These are phyloP conservation scores for Microctenopoma stevenorrisi DNA, from an alignment of 2,797 vertebrate species.

Conservation along the genomic window DNA sequence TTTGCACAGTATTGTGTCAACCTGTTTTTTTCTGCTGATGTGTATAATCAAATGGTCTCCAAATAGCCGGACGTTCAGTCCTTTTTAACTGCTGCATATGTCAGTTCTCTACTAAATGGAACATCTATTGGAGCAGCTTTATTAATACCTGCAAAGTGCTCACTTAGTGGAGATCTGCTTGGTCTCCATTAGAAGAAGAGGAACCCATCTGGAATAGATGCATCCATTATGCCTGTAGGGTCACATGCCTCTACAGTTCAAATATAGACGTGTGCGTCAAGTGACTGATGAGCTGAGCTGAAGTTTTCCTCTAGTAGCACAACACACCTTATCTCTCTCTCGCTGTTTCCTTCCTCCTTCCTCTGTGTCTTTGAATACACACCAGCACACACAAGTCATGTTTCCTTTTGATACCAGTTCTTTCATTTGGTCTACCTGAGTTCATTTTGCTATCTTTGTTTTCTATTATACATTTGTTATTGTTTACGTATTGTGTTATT, in stretches of 20 bases:
- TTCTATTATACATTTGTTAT: constrained; percentile 33
- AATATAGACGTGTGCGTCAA: constrained; percentile 31
- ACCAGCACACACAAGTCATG: constrained; percentile 23
- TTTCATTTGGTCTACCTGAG: constrained; percentile 1
- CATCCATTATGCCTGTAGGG: constrained; percentile 9
- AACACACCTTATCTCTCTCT: constrained; percentile 16
- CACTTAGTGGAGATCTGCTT: constrained; percentile 12
- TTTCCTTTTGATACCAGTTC: constrained; percentile 25
- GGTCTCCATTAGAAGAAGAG: constrained; percentile 31
- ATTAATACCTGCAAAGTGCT: constrained; percentile 24
- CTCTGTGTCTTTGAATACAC: constrained; percentile 34
- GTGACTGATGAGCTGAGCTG: constrained; percentile 28
- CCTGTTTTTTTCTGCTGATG: constrained; percentile 11
- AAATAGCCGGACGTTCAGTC: not conserved
- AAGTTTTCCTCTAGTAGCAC: constrained; percentile 17
- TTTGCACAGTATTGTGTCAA: not conserved
- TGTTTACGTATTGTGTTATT: constrained; percentile 10
- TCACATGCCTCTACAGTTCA: constrained; percentile 25
- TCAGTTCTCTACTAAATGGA: constrained; percentile 9
- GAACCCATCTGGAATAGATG: constrained; percentile 30
- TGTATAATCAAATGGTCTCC: not conserved
- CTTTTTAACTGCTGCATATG: constrained; percentile 1
- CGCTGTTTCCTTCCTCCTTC: constrained; percentile 7
- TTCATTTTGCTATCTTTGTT: constrained; percentile 40
- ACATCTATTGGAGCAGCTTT: not conserved